Evolutionary conservation across 2,888 invertebrate genomes (phyloP).

Genomic region (Drosophila hawaiiensis): DNA sequence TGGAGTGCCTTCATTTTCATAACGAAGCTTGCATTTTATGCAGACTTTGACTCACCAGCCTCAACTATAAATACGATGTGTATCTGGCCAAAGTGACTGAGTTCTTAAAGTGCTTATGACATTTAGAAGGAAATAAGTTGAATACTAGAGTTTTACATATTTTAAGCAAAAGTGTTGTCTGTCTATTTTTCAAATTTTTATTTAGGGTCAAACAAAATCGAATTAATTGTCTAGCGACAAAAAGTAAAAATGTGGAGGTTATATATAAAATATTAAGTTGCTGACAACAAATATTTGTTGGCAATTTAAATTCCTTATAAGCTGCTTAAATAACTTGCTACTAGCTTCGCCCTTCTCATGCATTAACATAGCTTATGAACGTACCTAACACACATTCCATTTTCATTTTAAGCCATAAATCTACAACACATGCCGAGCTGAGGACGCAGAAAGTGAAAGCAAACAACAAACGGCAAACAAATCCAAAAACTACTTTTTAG

Average conservation of each 20-base stretch:
- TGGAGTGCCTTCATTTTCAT: neutral
- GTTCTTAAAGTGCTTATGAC: neutral
- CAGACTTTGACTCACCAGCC: neutral
- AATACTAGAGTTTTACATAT: neutral
- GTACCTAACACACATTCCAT: constrained; percentile 33
- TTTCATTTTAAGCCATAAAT: constrained; percentile 66
- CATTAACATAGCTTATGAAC: constrained; percentile 61
- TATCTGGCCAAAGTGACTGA: neutral
- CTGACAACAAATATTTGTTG: constrained; percentile 51
- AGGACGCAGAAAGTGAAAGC: constrained; percentile 22
- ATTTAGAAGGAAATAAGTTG: no score
- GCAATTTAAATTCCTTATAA: constrained; percentile 60
- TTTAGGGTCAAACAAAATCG: neutral
- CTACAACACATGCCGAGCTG: constrained; percentile 56
- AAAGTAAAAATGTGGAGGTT: neutral
- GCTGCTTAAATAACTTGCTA: constrained; percentile 33
- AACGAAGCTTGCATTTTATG: constrained; percentile 7
- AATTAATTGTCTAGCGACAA: neutral
- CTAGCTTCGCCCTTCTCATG: neutral
- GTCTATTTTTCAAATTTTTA: neutral
- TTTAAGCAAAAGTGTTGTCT: neutral
- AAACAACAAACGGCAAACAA: constrained; percentile 59
- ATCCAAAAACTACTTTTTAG: constrained; percentile 55
- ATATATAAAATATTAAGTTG: constrained; percentile 35
- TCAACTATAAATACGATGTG: neutral